These are phyloP conservation scores for Chaetodon trifascialis DNA, from an alignment of 2,113 vertebrate species.

Conservation along the genomic window DNA sequence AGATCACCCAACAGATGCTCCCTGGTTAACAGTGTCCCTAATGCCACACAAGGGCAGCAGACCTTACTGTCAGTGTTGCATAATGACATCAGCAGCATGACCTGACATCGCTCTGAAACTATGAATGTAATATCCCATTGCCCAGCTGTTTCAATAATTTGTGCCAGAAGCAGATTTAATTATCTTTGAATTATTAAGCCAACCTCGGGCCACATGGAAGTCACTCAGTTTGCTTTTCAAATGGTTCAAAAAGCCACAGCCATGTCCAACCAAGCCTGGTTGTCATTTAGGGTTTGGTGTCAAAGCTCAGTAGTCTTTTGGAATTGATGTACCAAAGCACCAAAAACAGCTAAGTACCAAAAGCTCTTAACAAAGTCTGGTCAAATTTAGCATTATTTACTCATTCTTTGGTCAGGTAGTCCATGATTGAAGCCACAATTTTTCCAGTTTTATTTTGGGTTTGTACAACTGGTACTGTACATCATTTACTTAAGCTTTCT, in stretches of 20 bases:
- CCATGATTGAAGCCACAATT: neutral
- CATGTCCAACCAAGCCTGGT: neutral
- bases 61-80: conserved; percentile 13
- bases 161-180: conserved; percentile 23
- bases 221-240: neutral
- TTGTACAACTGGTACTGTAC: neutral
- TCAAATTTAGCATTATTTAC: neutral
- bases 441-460: neutral
- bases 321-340: too few relatives aligned
- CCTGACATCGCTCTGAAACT: conserved; percentile 14
- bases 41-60: conserved; percentile 5
- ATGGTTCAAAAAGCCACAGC: neutral
- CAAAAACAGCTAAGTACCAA: neutral
- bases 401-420: neutral
- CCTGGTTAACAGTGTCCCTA: neutral
- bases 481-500: too few relatives aligned
- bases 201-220: neutral
- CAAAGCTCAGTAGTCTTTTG: neutral
- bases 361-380: neutral
- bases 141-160: conserved; percentile 27
- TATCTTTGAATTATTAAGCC: neutral
- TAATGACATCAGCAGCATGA: conserved; percentile 21
- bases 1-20: conserved; percentile 18
- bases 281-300: neutral
- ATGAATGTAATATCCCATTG: conserved; percentile 5